These are phyloP conservation scores for Hirtodrosophila confusa DNA, from an alignment of 2,888 invertebrate species.

Conservation along the genomic window DNA sequence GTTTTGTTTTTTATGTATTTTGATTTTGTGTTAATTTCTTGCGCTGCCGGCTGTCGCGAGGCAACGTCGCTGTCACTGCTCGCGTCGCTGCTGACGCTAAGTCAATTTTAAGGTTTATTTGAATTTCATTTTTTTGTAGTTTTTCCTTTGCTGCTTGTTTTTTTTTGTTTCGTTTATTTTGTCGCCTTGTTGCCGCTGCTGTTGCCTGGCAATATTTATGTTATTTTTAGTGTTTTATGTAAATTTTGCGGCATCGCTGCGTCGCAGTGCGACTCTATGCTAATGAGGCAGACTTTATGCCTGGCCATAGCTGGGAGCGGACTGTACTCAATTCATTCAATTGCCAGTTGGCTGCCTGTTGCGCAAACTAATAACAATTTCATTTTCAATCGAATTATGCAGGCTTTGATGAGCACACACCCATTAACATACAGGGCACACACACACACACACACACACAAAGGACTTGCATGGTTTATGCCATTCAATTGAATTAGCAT, in stretches of 20 bases:
- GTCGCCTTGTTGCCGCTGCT: conserved; percentile 48
- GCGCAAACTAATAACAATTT: conserved; percentile 76
- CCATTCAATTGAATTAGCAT: conserved; percentile 60
- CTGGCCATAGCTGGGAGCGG: conserved; percentile 49
- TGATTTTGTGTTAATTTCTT: conserved; percentile 70
- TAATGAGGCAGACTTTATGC: conserved; percentile 69
- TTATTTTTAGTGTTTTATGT: conserved; percentile 74
- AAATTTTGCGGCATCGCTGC: conserved; percentile 51
- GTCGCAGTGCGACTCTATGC: conserved; percentile 41
- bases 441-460: conserved; percentile 3
- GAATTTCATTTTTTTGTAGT: conserved; percentile 71
- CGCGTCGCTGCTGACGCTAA: conserved; percentile 56
- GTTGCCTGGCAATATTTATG: conserved; percentile 56
- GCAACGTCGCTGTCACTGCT: conserved; percentile 21
- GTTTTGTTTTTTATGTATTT: conserved; percentile 39
- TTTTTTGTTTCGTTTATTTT: conserved; percentile 43
- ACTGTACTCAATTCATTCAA: conserved; percentile 34
- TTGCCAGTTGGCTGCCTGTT: conserved; percentile 42
- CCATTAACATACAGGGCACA: conserved; percentile 14
- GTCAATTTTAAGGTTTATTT: conserved; percentile 79
- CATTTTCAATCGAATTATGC: conserved; percentile 73
- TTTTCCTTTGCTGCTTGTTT: conserved; percentile 45
- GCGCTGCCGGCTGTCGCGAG: conserved; percentile 59
- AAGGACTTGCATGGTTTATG: conserved; percentile 13
- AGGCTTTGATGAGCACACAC: conserved; percentile 48